These are phyloP conservation scores for Mellivora capensis DNA, from an alignment of 2,113 vertebrate species.

Conservation along the genomic window DNA sequence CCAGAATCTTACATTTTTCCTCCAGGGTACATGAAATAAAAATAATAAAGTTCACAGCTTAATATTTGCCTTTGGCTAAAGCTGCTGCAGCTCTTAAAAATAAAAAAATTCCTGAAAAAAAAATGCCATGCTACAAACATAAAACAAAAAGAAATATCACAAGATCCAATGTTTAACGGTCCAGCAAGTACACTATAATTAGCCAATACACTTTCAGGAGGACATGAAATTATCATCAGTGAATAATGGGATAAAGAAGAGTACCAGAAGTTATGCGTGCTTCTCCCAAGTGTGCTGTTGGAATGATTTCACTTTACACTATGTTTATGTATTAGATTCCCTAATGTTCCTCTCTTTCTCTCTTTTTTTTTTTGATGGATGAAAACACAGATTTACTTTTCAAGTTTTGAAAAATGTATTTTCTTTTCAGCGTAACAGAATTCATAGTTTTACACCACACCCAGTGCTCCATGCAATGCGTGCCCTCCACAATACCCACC, in stretches of 20 bases:
- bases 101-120: neutral
- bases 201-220: slow-evolving; percentile 44
- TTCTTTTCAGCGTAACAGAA: no score
- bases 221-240: slow-evolving; percentile 40
- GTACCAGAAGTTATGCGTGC: slow-evolving; percentile 3
- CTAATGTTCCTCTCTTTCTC: neutral
- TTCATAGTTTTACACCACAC: no score
- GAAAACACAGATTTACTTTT: no score
- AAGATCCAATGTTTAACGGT: slow-evolving; percentile 35
- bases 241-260: slow-evolving; percentile 45
- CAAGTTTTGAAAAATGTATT: no score
- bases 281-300: neutral
- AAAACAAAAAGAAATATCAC: slow-evolving; percentile 39
- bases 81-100: neutral
- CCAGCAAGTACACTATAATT: slow-evolving; percentile 45
- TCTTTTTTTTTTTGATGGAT: no score
- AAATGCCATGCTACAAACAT: slow-evolving; percentile 20
- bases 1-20: slow-evolving; percentile 15
- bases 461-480: no score
- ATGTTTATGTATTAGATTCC: neutral
- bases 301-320: neutral
- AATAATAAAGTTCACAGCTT: slow-evolving; percentile 16
- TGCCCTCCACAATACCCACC: no score
- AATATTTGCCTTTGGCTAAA: slow-evolving; percentile 39
- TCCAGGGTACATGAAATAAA: slow-evolving; percentile 53